Conservation (phyloP, 2,113 vertebrate genomes). For the Penelope pileata region DNA sequence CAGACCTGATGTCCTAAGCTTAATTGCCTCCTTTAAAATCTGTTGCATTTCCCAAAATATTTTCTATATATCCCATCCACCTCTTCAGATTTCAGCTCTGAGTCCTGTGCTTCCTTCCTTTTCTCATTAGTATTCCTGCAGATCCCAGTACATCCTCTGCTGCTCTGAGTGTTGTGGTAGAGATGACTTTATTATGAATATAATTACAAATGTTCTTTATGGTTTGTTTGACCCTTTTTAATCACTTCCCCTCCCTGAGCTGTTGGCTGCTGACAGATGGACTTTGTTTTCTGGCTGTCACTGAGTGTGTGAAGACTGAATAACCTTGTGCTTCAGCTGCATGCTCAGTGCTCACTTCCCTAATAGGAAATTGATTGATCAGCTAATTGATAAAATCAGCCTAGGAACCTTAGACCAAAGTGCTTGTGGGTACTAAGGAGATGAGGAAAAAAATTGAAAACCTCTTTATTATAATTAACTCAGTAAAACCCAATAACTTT, state of each 20-base stretch:
- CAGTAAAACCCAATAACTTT: background rate
- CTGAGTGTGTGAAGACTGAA: background rate
- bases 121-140: background rate
- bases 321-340: background rate
- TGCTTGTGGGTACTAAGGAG: background rate
- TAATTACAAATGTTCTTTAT: background rate
- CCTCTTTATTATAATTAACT: constrained; percentile 4
- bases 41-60: fast-evolving
- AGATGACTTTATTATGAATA: constrained; percentile 23
- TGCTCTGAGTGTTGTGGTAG: background rate
- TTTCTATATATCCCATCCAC: background rate
- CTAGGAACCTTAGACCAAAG: background rate
- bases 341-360: background rate
- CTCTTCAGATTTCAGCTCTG: background rate
- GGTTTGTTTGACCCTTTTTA: constrained; percentile 27
- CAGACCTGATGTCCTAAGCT: background rate
- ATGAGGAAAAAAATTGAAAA: background rate
- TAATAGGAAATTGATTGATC: constrained; percentile 22
- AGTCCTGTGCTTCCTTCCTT: background rate
- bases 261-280: background rate
- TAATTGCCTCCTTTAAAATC: background rate
- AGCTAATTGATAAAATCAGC: background rate
- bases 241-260: background rate
- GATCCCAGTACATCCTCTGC: background rate
- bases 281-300: background rate